A percentile compares a stretch with the other conserved stretches of the same genome.
phyloP scores from a whole-genome alignment of 1,140 invertebrate species.

The Macrobrachium nipponense region DNA sequence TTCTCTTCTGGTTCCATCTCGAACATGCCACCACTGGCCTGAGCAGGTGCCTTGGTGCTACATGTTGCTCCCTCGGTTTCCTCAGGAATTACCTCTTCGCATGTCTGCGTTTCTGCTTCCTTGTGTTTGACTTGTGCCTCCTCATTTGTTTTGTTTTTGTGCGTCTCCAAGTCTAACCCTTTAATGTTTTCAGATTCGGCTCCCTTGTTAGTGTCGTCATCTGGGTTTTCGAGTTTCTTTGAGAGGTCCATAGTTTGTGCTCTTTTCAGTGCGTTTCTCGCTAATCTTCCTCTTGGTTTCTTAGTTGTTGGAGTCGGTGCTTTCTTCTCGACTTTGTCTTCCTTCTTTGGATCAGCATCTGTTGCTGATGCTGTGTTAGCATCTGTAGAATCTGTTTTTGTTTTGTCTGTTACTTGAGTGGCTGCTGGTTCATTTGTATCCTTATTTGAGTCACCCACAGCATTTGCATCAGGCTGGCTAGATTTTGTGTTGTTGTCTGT shows the following conservation, averaged over 20 bases:
- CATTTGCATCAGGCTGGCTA: no score
- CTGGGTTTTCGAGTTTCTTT: neutral
- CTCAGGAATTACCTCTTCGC: slow-evolving; percentile 2
- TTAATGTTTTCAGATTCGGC: slow-evolving; percentile 47
- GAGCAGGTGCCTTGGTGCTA: neutral
- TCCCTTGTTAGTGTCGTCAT: neutral
- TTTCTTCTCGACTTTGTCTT: slow-evolving; percentile 18
- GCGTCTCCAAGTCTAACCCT: slow-evolving; percentile 34
- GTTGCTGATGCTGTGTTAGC: neutral
- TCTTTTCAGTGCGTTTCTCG: slow-evolving; percentile 46
- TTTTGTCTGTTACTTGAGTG: no score
- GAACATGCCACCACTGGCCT: slow-evolving; percentile 26
- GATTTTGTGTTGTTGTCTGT: no score
- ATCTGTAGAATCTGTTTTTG: neutral
- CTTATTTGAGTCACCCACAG: no score
- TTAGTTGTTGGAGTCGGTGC: neutral
- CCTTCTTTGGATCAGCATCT: slow-evolving; percentile 9
- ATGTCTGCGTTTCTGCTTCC: slow-evolving; percentile 22
- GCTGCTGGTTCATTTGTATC: no score
- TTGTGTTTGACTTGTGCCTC: slow-evolving; percentile 18
- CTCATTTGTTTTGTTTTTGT: slow-evolving; percentile 11
- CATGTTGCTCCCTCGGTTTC: neutral
- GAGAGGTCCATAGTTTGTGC: slow-evolving; percentile 52
- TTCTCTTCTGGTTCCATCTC: slow-evolving; percentile 57
- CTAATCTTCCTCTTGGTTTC: slow-evolving; percentile 35